Evolutionary conservation across 2,888 invertebrate species (phyloP), one percentile per base, ranked within the genome.

Genomic region (Agrilus biguttatus): DNA sequence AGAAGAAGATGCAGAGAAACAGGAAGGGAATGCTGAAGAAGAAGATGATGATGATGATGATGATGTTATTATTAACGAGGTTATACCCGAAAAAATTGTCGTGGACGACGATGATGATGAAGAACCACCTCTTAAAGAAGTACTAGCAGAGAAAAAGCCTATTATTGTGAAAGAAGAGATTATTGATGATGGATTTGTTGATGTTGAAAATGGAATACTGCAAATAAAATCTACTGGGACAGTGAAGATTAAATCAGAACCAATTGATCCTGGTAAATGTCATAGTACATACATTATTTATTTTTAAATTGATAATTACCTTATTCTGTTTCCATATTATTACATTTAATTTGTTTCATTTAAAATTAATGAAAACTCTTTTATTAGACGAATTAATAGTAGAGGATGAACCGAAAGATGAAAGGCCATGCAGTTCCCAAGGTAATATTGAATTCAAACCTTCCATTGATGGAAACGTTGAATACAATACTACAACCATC

Each of bases 381-480:
- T 28, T 28, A 28, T 23, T 28, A 28, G 28, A 28, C 10, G 68
- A 75, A 47, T 70, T 75, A 55, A 72, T 68, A 40, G 61, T 70
- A 1, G 49, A 61, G 12, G 54, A 55, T 7, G 71, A 73, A 45
- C 67, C 68, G 39, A 65, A 66, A 33, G 41, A 41, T 33, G 41
- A 41, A 36, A 34, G 13, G 54, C 54, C 28, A 10, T 5, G 28
- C 28, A 28, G 28, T 28, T 28, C 28, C 28, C 28, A 28, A 10
- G 28, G 28, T 10, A 28, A 28, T 5, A 28, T 28, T 28, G 28
- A 28, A 28, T 28, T 10, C 10, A 28, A 28, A 28, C 28, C 28
- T 28, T 77, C 83, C 1, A 83, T 86, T 49, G 86, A 87, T 61
- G 86, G 85, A 34, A 87, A 88, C 62, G 72, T 82, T 8, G 83